These are phyloP conservation scores for Lissonota sp. DNA, from an alignment of 2,888 invertebrate species.

Conservation along the genomic window DNA sequence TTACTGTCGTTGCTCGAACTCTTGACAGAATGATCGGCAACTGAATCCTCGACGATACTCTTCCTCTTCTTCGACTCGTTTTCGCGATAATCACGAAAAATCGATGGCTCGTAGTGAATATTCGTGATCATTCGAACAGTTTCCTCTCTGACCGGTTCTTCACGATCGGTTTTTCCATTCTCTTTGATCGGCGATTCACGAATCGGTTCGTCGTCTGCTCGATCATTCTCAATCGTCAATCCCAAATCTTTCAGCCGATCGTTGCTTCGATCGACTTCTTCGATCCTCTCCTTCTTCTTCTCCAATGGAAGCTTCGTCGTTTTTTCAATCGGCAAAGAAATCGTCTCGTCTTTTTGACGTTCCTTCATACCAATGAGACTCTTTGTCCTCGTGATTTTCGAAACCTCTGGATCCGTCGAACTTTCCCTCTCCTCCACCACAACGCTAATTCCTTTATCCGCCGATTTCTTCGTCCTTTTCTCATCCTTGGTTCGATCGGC, in stretches of 20 bases:
- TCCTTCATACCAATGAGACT: neutral
- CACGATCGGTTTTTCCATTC: neutral
- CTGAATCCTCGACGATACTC: conserved; percentile 21
- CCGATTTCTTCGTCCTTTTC: conserved; percentile 5
- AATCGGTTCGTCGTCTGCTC: neutral
- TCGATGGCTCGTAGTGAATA: conserved; percentile 55
- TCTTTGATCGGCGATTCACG: neutral
- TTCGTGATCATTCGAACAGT: conserved; percentile 63
- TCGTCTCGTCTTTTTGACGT: neutral
- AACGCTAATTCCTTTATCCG: neutral
- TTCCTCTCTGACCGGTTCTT: conserved; percentile 47
- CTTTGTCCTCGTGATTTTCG: neutral
- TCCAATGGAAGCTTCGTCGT: conserved; percentile 8
- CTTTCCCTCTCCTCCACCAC: conserved; percentile 4
- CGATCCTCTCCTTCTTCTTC: conserved; percentile 13
- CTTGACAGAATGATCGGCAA: conserved; percentile 49
- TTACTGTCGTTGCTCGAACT: conserved; percentile 54
- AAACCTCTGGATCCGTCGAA: neutral
- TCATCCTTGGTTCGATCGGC: neutral
- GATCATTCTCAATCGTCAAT: neutral
- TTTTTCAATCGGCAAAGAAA: neutral
- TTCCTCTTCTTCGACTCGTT: conserved; percentile 18
- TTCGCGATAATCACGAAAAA: conserved; percentile 45
- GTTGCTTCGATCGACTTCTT: neutral
- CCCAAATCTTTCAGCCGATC: neutral